Percentiles rank a stretch among this genome's conserved stretches.
phyloP scores from a whole-genome alignment of 2,797 vertebrate genomes.

The Sebastes paucispinis region DNA sequence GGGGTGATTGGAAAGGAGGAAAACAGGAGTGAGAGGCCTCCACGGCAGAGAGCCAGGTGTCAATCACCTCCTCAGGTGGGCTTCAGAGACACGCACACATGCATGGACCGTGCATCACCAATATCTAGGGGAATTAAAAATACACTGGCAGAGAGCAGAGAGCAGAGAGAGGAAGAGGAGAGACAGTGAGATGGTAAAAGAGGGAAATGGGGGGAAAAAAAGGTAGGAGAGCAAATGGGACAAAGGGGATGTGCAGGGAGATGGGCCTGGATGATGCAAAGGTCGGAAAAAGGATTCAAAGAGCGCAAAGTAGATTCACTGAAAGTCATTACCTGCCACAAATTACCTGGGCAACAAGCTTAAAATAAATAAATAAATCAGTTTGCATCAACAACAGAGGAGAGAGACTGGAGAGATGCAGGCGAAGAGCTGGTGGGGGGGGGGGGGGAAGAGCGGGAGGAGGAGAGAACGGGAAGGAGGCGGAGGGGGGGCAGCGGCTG shows the following conservation, averaged over 20 bases:
- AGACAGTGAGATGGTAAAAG: slow-evolving; percentile 38
- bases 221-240: slow-evolving; percentile 60
- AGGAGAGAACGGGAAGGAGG: slow-evolving; percentile 13
- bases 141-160: slow-evolving; percentile 54
- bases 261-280: slow-evolving; percentile 63
- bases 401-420: slow-evolving; percentile 60
- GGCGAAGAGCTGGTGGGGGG: slow-evolving; percentile 21
- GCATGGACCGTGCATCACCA: slow-evolving; percentile 55
- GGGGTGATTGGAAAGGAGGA: slow-evolving; percentile 70
- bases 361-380: slow-evolving; percentile 82
- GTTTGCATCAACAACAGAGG: slow-evolving; percentile 64
- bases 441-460: slow-evolving; percentile 7
- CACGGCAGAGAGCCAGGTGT: slow-evolving; percentile 87
- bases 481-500: slow-evolving; percentile 55
- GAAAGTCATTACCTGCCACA: slow-evolving; percentile 94
- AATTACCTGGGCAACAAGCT: slow-evolving; percentile 95
- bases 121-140: slow-evolving; percentile 89
- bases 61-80: slow-evolving; percentile 89
- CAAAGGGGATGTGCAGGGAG: slow-evolving; percentile 59
- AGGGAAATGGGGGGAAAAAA: slow-evolving; percentile 9
- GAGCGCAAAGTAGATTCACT: slow-evolving; percentile 89
- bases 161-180: slow-evolving; percentile 23
- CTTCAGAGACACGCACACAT: slow-evolving; percentile 78
- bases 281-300: slow-evolving; percentile 82
- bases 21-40: slow-evolving; percentile 77